Percentiles rank a stretch among this genome's conserved stretches.
These are phyloP conservation scores for Xenotilapia longispinis DNA, from an alignment of 2,113 vertebrate species.

Conservation along the genomic window DNA sequence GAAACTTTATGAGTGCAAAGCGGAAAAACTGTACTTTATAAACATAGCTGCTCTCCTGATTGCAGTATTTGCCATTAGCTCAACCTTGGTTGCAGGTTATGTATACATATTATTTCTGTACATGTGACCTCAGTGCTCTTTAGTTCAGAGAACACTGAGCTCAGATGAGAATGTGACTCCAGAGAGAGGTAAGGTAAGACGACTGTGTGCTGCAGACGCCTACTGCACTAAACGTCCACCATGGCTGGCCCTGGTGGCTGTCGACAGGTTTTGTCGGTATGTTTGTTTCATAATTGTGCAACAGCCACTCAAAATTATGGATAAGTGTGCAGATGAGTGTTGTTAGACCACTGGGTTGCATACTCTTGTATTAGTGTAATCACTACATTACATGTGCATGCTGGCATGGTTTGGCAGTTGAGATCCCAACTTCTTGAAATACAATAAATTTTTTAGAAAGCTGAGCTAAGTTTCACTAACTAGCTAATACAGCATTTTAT, in stretches of 20 bases:
- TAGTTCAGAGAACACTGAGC: background rate
- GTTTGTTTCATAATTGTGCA: background rate
- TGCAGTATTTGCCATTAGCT: background rate
- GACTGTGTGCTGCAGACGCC: background rate
- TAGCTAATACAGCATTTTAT: background rate
- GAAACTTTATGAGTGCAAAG: background rate
- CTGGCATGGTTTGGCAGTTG: background rate
- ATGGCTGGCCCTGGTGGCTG: background rate
- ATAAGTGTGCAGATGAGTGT: background rate
- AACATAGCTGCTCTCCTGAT: background rate
- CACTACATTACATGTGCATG: background rate
- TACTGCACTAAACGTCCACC: background rate
- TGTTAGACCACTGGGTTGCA: background rate
- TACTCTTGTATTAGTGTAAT: background rate
- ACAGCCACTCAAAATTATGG: background rate
- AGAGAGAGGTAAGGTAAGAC: background rate
- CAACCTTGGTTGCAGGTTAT: background rate
- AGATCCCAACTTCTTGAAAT: background rate
- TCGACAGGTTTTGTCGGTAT: background rate
- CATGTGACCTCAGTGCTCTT: background rate
- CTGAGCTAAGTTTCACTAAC: background rate
- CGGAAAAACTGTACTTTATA: background rate
- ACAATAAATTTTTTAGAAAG: background rate
- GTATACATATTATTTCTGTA: background rate
- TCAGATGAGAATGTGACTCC: background rate